Percentiles rank a stretch among this genome's conserved stretches.
Evolutionary conservation across 2,113 vertebrate genomes (phyloP).

Genomic region (Archocentrus centrarchus): DNA sequence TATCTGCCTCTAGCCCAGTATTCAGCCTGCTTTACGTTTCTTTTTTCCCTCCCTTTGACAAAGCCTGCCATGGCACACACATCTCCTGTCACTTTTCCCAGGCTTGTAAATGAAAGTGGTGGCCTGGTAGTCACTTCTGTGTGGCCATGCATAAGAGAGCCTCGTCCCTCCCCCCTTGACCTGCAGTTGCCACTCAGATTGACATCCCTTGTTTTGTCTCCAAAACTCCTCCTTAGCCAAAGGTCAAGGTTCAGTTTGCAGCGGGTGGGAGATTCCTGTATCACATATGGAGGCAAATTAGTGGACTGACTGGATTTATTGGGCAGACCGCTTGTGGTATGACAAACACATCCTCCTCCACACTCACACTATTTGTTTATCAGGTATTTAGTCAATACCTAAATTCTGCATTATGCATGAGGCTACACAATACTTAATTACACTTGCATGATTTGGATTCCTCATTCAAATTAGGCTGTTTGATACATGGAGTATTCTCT

Average conservation of each 20-base stretch:
- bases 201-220: constrained; percentile 66
- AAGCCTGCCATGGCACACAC: constrained; percentile 23
- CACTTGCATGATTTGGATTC: constrained; percentile 67
- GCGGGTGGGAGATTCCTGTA: constrained; percentile 36
- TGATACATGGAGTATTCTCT: constrained; percentile 65
- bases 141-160: constrained; percentile 70
- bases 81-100: constrained; percentile 65
- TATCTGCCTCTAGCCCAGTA: background rate
- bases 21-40: background rate
- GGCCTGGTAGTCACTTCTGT: constrained; percentile 50
- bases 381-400: constrained; percentile 70
- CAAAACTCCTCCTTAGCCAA: constrained; percentile 28
- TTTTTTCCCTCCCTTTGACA: constrained; percentile 15
- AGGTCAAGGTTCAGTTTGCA: constrained; percentile 70
- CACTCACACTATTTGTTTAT: constrained; percentile 64
- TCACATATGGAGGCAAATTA: constrained; percentile 60
- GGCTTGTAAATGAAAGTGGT: constrained; percentile 29
- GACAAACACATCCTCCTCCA: constrained; percentile 49
- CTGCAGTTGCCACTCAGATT: constrained; percentile 72
- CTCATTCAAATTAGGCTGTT: constrained; percentile 68
- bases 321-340: constrained; percentile 22
- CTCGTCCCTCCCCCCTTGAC: constrained; percentile 50
- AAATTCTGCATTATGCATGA: constrained; percentile 73
- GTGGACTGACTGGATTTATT: constrained; percentile 1
- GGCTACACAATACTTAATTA: constrained; percentile 74